A percentile compares a stretch with the other conserved stretches of the same genome.
phyloP scores from a whole-genome alignment of 2,113 vertebrate genomes.

The Podarcis muralis region DNA sequence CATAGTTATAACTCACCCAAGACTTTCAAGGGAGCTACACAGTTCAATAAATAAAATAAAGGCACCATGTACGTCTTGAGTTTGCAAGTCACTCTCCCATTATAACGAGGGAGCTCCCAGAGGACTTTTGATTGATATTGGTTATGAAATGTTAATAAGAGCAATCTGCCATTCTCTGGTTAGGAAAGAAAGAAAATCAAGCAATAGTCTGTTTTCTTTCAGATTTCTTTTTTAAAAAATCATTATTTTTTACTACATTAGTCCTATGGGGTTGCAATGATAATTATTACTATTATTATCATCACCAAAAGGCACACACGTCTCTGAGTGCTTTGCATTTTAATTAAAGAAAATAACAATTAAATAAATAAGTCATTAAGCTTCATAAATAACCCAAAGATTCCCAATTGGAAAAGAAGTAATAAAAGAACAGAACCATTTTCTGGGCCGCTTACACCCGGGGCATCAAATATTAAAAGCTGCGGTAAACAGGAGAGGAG shows the following conservation, averaged over 20 bases:
- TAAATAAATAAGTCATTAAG: slow-evolving; percentile 16
- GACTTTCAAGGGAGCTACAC: neutral
- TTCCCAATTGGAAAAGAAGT: slow-evolving; percentile 1
- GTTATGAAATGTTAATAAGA: neutral
- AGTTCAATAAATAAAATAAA: neutral
- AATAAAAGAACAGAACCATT: neutral
- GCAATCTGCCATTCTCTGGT: neutral
- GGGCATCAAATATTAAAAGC: slow-evolving; percentile 11
- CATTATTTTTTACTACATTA: neutral
- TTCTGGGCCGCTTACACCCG: neutral
- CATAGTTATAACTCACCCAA: neutral
- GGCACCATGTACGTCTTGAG: neutral
- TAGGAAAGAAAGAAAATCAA: neutral
- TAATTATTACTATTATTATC: slow-evolving; percentile 7
- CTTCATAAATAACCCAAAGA: neutral
- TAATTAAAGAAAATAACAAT: neutral
- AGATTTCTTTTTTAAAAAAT: neutral
- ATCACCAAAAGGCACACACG: neutral
- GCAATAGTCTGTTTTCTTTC: neutral
- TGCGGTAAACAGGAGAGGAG: neutral
- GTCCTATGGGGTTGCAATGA: neutral
- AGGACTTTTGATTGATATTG: neutral
- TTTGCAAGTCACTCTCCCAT: neutral
- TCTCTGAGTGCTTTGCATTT: neutral
- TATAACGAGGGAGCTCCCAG: neutral